A percentile compares a stretch with the other conserved stretches of the same genome.
These are phyloP conservation scores for Dicyrtomina minuta DNA, from an alignment of 2,888 invertebrate species.

Conservation along the genomic window DNA sequence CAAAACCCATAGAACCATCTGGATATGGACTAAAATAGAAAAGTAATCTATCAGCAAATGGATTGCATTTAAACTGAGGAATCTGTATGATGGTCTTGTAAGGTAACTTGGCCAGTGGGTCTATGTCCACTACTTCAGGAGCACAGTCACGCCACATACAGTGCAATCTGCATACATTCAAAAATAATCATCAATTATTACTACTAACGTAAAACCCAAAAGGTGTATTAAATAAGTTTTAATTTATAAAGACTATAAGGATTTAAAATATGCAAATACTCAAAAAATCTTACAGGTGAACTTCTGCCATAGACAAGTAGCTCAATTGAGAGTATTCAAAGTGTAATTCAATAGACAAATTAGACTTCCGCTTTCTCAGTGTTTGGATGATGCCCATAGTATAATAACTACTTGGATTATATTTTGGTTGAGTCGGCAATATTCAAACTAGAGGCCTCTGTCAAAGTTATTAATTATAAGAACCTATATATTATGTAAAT, in stretches of 20 bases:
- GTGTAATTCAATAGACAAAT: slow-evolving; percentile 15
- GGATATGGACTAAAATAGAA: slow-evolving; percentile 20
- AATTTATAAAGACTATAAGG: background rate
- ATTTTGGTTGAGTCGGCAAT: no score
- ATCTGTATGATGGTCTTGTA: slow-evolving; percentile 7
- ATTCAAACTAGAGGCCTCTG: no score
- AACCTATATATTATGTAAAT: no score
- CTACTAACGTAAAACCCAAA: background rate
- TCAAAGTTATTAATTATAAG: no score
- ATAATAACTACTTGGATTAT: no score
- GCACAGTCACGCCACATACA: slow-evolving; percentile 10
- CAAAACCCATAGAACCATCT: slow-evolving; percentile 22
- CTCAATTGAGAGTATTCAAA: slow-evolving; percentile 22
- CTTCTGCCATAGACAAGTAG: slow-evolving; percentile 10
- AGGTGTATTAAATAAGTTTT: background rate
- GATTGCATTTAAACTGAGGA: slow-evolving; percentile 4
- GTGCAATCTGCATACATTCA: slow-evolving; percentile 2
- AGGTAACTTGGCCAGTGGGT: slow-evolving; percentile 11
- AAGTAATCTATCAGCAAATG: slow-evolving; percentile 11
- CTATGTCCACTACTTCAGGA: slow-evolving; percentile 2
- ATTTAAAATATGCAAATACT: background rate
- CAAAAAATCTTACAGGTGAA: slow-evolving; percentile 2
- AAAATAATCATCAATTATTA: background rate
- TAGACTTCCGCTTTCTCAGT: background rate
- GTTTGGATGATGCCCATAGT: no score